A percentile compares a stretch with the other conserved stretches of the same genome.
phyloP scores from a whole-genome alignment of 2,797 vertebrate species.

The Pangasius djambal region DNA sequence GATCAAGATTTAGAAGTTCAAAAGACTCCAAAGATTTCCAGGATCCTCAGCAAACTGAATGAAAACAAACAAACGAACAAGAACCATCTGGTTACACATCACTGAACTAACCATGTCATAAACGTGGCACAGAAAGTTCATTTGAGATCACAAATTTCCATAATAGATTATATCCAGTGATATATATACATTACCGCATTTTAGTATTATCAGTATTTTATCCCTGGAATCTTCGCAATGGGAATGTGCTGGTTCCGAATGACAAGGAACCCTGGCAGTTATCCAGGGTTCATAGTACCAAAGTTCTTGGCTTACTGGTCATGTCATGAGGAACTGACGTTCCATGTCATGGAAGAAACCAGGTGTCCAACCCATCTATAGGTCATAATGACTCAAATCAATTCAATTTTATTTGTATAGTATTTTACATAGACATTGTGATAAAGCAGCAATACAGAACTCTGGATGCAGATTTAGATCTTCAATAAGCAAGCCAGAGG shows the following conservation, averaged over 20 bases:
- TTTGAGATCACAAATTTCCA: neutral
- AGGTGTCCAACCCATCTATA: too few relatives aligned
- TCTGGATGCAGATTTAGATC: neutral
- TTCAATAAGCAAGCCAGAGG: neutral
- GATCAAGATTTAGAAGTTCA: constrained; percentile 1
- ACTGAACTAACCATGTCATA: neutral
- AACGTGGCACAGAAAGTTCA: neutral
- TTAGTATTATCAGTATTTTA: neutral
- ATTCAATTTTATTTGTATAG: neutral
- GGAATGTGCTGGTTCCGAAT: neutral
- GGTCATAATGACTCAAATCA: neutral
- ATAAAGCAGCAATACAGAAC: neutral
- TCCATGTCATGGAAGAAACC: neutral
- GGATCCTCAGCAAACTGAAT: neutral
- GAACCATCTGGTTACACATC: neutral
- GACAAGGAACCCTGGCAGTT: neutral
- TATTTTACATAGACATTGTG: neutral
- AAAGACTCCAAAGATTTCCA: neutral
- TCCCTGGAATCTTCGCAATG: neutral
- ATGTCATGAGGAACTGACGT: neutral
- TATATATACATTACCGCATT: neutral
- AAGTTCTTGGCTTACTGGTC: neutral
- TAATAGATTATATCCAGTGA: neutral
- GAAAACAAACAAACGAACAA: neutral
- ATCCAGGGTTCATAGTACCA: neutral